phyloP scores from a whole-genome alignment of 2,113 vertebrate species.

The Mastomys natalensis region DNA sequence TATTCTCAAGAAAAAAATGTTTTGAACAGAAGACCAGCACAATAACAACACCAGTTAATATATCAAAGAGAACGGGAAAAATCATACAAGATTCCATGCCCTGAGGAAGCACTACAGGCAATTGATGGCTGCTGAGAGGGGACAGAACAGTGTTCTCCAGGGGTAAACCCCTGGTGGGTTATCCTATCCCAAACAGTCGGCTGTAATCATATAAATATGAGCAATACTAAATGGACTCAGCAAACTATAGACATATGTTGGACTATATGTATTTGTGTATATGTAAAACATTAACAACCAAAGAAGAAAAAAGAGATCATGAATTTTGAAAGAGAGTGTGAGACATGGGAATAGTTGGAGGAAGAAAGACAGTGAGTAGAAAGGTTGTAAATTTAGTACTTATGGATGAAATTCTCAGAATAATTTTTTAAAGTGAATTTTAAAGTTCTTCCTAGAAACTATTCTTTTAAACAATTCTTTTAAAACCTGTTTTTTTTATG shows the following conservation, averaged over 20 bases:
- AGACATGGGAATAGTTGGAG: neutral
- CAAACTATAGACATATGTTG: neutral
- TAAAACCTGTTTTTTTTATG: neutral
- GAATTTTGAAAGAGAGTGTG: neutral
- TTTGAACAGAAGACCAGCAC: neutral
- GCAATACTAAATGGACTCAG: neutral
- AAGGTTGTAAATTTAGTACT: neutral
- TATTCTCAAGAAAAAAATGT: neutral
- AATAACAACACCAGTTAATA: neutral
- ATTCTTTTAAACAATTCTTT: neutral
- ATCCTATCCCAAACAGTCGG: neutral
- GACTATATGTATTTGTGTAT: neutral
- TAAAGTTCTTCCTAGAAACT: neutral
- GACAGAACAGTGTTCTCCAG: neutral
- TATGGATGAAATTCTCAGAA: neutral
- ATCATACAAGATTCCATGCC: neutral
- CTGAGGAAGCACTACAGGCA: neutral
- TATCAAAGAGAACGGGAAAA: neutral
- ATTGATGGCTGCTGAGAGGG: neutral
- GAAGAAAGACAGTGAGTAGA: neutral
- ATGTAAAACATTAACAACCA: neutral
- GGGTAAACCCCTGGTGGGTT: neutral
- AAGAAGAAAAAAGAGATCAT: neutral
- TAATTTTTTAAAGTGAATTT: neutral
- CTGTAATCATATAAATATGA: neutral